Conservation (phyloP, 2,113 vertebrate species). For the Notarius quadriscutis region DNA sequence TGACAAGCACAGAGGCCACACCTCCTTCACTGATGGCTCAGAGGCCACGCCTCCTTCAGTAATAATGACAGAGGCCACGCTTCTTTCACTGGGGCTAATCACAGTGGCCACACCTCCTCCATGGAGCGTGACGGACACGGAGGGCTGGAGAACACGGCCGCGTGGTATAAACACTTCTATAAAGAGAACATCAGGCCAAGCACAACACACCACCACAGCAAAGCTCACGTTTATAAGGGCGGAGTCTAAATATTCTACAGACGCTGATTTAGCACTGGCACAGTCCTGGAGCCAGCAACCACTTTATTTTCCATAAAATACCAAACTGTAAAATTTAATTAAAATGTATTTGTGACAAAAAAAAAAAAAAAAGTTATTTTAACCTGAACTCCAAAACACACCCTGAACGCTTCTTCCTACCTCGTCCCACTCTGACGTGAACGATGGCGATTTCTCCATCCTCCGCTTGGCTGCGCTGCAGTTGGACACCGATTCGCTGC, state of each 20-base stretch:
- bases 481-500: slow-evolving; percentile 94
- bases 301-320: not conserved
- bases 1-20: not conserved
- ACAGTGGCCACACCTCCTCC: not conserved
- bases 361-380: not conserved
- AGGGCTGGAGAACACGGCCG: no score
- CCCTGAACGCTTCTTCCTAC: slow-evolving; percentile 70
- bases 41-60: no score
- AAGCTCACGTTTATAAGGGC: not conserved
- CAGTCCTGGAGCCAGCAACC: not conserved
- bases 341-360: not conserved
- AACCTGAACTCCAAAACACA: not conserved
- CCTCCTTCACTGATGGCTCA: not conserved
- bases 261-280: not conserved
- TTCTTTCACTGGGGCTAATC: not conserved
- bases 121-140: no score
- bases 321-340: not conserved
- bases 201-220: not conserved
- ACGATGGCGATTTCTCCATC: slow-evolving; percentile 95
- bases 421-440: slow-evolving; percentile 98
- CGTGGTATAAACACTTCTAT: not conserved
- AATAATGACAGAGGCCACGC: not conserved
- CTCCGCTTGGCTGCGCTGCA: slow-evolving; percentile 90
- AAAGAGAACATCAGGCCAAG: not conserved
- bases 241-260: not conserved